Percentiles rank a stretch among this genome's conserved stretches.
Evolutionary conservation across 2,113 vertebrate species (phyloP).

Genomic region (Peucedramus taeniatus): DNA sequence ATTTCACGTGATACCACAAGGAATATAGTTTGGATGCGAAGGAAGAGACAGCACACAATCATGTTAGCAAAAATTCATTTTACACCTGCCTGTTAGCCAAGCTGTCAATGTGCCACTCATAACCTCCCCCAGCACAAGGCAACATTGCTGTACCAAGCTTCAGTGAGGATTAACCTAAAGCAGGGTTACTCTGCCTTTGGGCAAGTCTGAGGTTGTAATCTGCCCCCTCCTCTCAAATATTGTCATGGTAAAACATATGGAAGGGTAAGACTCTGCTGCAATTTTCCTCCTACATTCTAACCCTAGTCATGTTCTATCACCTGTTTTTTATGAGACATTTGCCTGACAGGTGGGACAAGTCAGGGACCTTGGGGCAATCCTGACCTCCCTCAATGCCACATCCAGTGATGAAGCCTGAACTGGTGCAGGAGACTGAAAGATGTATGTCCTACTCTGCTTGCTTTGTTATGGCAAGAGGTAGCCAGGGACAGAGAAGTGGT

Average conservation of each 20-base stretch:
- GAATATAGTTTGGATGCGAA: not conserved
- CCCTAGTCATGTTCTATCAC: not conserved
- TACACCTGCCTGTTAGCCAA: not conserved
- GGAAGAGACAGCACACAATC: not conserved
- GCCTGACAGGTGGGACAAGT: not conserved
- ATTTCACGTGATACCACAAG: not conserved
- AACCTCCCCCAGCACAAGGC: not conserved
- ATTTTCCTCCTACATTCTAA: not conserved
- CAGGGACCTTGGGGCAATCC: not conserved
- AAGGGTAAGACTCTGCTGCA: not conserved
- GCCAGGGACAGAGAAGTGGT: not conserved
- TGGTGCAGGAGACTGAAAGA: not conserved
- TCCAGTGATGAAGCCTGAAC: not conserved
- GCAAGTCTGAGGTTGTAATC: not conserved
- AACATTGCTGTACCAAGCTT: not conserved
- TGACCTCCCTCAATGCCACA: rapidly evolving
- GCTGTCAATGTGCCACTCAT: not conserved
- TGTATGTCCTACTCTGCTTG: rapidly evolving
- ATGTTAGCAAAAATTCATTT: not conserved
- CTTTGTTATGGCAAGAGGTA: not conserved
- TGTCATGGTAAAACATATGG: not conserved
- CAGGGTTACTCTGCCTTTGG: not conserved
- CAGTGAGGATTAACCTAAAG: not conserved
- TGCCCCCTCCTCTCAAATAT: not conserved
- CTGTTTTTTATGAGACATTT: not conserved